These are phyloP conservation scores for Clanis bilineata DNA, from an alignment of 2,888 invertebrate genomes.

Conservation along the genomic window DNA sequence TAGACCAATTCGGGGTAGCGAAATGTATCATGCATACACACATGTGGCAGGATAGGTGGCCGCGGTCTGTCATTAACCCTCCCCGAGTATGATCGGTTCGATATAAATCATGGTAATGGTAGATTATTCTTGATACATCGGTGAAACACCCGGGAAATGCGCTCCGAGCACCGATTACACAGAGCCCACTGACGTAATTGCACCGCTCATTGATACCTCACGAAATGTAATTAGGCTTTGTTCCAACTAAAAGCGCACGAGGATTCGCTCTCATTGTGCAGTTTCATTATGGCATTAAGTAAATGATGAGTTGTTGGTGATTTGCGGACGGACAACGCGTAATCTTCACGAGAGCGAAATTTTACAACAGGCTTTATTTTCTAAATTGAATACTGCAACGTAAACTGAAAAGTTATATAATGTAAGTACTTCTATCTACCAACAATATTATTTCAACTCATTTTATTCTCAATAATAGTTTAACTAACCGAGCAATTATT, in stretches of 20 bases:
- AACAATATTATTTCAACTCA: constrained; percentile 6
- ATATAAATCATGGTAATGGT: constrained; percentile 80
- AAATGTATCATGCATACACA: constrained; percentile 46
- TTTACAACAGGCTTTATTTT: not conserved
- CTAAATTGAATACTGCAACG: constrained; percentile 3
- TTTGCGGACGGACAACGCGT: constrained; percentile 34
- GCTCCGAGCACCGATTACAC: constrained; percentile 69
- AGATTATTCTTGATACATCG: constrained; percentile 76
- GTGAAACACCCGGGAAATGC: constrained; percentile 73
- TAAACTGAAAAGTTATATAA: not conserved
- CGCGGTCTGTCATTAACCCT: constrained; percentile 69
- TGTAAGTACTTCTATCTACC: constrained; percentile 6
- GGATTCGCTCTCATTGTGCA: constrained; percentile 59
- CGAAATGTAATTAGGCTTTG: constrained; percentile 77
- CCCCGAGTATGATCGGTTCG: constrained; percentile 66
- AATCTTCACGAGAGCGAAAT: constrained; percentile 8
- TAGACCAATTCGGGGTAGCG: constrained; percentile 33
- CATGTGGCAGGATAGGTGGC: constrained; percentile 60
- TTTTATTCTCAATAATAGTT: not conserved
- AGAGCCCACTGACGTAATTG: constrained; percentile 72
- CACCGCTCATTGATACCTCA: constrained; percentile 76
- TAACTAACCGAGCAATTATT: constrained; percentile 4
- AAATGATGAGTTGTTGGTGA: constrained; percentile 57
- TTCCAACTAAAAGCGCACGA: constrained; percentile 62
- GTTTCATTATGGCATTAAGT: constrained; percentile 62